These are phyloP conservation scores for Apis mellifera DNA, from an alignment of 1,140 invertebrate species.

Conservation along the genomic window Amel_HAv3.1 CM009935.2:10810501-10811000, in stretches of 20 bases:
- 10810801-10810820: background rate
- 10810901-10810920: constrained; percentile 29
- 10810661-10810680: no score
- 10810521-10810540: background rate
- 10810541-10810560: background rate
- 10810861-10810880: constrained; percentile 45
- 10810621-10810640: background rate
- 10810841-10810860: constrained; percentile 2
- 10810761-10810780: background rate
- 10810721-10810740: no score
- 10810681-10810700: no score
- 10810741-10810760: no score
- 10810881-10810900: constrained; percentile 30
- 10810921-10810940: constrained; percentile 32
- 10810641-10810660: no score
- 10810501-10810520: background rate
- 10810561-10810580: background rate
- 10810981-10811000: background rate
- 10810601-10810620: background rate
- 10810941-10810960: constrained; percentile 27
- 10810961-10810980: background rate
- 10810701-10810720: no score
- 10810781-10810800: background rate
- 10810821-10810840: background rate
- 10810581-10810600: background rate